Percentiles rank a stretch among this genome's conserved stretches.
Evolutionary conservation across 2,888 invertebrate genomes (phyloP).

Genomic region (Tigriopus californicus): DNA sequence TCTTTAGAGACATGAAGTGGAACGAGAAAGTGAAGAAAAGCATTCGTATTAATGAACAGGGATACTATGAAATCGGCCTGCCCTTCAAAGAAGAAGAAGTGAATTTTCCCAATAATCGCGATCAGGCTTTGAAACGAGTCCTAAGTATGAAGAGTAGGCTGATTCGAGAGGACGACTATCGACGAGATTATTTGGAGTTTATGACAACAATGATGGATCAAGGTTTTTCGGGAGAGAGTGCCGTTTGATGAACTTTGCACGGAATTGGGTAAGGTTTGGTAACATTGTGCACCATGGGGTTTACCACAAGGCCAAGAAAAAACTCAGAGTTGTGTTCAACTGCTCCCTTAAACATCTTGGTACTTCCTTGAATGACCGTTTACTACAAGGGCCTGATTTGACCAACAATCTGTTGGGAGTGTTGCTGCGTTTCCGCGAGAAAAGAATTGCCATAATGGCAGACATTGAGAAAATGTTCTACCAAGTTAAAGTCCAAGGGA

Average conservation of each 20-base stretch:
- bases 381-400: neutral
- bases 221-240: neutral
- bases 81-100: too few species aligned
- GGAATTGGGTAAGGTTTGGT: neutral
- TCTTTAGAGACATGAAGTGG: too few species aligned
- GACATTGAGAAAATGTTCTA: slow-evolving; percentile 2
- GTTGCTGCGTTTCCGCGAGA: neutral
- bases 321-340: neutral
- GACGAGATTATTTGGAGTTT: neutral
- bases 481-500: neutral
- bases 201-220: neutral
- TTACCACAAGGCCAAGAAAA: neutral
- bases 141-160: too few species aligned
- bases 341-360: neutral
- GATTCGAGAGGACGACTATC: neutral
- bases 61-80: too few species aligned
- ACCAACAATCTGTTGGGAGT: neutral
- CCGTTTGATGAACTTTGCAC: neutral
- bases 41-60: too few species aligned
- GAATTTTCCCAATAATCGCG: too few species aligned
- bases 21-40: too few species aligned
- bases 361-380: neutral
- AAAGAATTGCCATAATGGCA: neutral
- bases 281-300: neutral
- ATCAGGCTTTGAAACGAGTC: too few species aligned